These are phyloP conservation scores for Orientallactaga sibirica DNA, from an alignment of 2,797 vertebrate genomes.

Conservation along the genomic window DNA sequence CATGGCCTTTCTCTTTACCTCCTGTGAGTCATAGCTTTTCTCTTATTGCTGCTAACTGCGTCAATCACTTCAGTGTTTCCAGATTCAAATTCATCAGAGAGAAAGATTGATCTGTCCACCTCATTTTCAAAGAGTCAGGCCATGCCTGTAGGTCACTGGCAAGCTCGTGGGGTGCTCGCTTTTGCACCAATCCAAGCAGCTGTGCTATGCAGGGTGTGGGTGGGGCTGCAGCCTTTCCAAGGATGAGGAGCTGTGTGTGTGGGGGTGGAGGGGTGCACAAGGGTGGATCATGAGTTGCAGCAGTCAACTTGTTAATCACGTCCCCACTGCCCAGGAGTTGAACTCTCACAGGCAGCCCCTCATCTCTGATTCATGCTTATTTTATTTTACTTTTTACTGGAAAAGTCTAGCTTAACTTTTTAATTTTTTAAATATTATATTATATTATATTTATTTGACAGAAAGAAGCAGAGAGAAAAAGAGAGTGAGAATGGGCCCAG, in stretches of 20 bases:
- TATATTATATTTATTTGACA: too few species aligned
- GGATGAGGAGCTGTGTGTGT: neutral
- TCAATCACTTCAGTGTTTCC: slow-evolving; percentile 29
- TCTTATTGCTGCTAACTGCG: slow-evolving; percentile 49
- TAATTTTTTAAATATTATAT: too few species aligned
- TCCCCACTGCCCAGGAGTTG: neutral
- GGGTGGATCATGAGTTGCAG: neutral
- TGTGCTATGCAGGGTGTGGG: neutral
- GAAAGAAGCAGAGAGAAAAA: too few species aligned
- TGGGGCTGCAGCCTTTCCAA: neutral
- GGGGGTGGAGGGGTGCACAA: too few species aligned
- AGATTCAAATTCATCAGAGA: slow-evolving; percentile 48
- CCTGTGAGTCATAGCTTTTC: slow-evolving; percentile 34
- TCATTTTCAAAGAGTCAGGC: slow-evolving; percentile 24
- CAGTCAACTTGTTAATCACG: neutral
- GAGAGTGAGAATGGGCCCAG: too few species aligned
- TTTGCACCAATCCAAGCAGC: neutral
- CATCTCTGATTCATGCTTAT: too few species aligned
- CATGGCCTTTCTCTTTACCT: slow-evolving; percentile 23
- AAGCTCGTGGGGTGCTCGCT: slow-evolving; percentile 20
- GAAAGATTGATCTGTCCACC: slow-evolving; percentile 43
- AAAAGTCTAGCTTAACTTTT: too few species aligned
- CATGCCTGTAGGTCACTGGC: neutral
- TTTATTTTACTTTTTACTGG: too few species aligned
- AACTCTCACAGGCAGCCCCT: neutral